phyloP scores from a whole-genome alignment of 2,797 vertebrate species.

The Gadopsis marmoratus region DNA sequence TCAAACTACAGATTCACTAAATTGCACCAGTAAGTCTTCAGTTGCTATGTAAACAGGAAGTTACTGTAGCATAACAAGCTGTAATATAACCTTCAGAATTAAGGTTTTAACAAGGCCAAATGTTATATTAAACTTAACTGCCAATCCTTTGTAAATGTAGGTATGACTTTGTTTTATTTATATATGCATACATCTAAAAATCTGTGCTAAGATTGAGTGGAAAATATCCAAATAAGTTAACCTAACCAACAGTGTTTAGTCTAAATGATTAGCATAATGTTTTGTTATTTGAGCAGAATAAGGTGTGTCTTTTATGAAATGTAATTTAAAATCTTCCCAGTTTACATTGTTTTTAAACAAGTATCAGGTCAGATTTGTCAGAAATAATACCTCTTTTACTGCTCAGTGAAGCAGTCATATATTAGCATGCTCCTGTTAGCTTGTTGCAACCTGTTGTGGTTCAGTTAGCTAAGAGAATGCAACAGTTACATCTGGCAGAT shows the following conservation, averaged over 20 bases:
- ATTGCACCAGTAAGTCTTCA: neutral
- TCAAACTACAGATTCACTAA: neutral
- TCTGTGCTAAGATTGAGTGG: neutral
- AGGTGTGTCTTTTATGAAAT: neutral
- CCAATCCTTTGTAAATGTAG: neutral
- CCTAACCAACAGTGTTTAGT: neutral
- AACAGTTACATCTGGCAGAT: neutral
- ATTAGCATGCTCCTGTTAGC: neutral
- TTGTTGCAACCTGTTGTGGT: neutral
- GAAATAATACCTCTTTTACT: neutral
- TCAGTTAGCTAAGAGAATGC: neutral
- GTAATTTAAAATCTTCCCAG: neutral
- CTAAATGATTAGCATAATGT: neutral
- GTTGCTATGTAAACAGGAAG: neutral
- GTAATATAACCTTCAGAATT: neutral
- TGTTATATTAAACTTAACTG: neutral
- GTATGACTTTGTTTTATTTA: neutral
- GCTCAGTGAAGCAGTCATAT: neutral
- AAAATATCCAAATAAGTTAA: neutral
- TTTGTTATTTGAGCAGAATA: neutral
- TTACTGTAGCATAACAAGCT: neutral
- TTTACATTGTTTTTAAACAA: neutral
- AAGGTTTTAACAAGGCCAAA: neutral
- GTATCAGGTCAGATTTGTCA: neutral
- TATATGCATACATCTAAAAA: neutral